Evolutionary conservation across 2,888 invertebrate species (phyloP), one percentile per base, ranked within the genome.

Genomic region (Lacanobia wlatinum): DNA sequence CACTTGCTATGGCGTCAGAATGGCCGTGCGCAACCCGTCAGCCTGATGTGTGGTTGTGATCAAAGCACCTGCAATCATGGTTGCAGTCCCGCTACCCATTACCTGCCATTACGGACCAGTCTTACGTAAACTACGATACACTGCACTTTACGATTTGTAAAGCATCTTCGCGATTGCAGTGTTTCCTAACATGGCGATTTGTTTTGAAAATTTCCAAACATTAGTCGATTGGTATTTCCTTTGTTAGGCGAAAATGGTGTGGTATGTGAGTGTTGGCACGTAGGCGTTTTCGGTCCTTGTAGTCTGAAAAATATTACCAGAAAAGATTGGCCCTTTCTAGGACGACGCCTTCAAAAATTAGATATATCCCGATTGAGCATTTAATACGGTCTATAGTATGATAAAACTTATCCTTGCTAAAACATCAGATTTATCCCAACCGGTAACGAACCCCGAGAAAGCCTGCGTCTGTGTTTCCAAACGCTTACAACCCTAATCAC

Each of bases 81-180:
- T 76, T 73, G 56, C 74, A 62, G 81, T 86, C 72, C 87, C 88
- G 84, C 84, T 84, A 84, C 43, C 70, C 72, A 77, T 73, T 80
- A 77, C 74, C 70, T 21, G 69, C 80, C 85, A 88, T 87, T 85
- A 85, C 73, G 72, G 68, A 56, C 78, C 65, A 70, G 78, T 64
- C 81, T 89, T 87, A 87, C 84, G 83, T 82, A 82, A 88, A 82
- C 65, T 82, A 62, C 76, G 65, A 85, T 82, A 83, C 76, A 76
- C 81, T 75, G 75, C 77, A 80, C 76, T 87, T 87, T 86, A 68
- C 79, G 83, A 87, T 87, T 89, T 86, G 84, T 64, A 71, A 86
- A 82, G 84, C 86, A 73, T 88, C 83, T 80, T 83, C 76, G 68
- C 76, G 71, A 76, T 79, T 68, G 67, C 53, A 52, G 56, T 73